Evolutionary conservation across 1,140 invertebrate species (phyloP), one percentile per base, ranked within the genome.

Genomic region (Dendroctonus ponderosae): DNA sequence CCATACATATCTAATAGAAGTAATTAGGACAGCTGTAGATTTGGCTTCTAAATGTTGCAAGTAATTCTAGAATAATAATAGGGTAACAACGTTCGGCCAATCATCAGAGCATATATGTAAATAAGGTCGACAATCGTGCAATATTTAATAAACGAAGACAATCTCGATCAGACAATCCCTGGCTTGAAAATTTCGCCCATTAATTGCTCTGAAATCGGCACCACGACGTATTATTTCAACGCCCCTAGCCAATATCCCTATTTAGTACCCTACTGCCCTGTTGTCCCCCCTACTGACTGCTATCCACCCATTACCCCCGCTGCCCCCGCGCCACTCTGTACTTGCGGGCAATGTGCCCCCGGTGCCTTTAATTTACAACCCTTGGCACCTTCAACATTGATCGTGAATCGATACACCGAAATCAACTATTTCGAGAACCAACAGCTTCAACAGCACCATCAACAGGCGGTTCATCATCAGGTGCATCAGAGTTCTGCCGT

Each of bases 401-500:
- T 79, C 61, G 78, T 79, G 67, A 79, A 79, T 63, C 72, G 78
- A 15, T 79, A 77, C 68, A 79, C 78, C 60, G 78, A 79, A 67
- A 79, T 79, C 74, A 79, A 79, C 72, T 79, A 78, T 66, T 79
- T 78, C 68, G 76, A 79, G 70, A 77, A 78, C 67, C 76, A 68
- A 57, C 66, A 68, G 12, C 53, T 51, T 8, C 66, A 68, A 15
- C 61, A 49, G 52, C 66, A 67, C 12, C 66, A 68, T 12, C 66
- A 68, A 26, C 65, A 67, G 48, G 48, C 46, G 15, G 49, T 61
- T 6, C 65, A 61, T 53, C 64, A 66, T 40, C 56, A 59, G 54
- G 14, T 59, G 12, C 64, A 66, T 49, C 65, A 67, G 58, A 65
- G 62, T 46, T 50, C 49, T 11, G 49, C 61, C 39, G 54, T 66